These are phyloP conservation scores for Papilio glaucus DNA, from an alignment of 1,140 invertebrate species.

Conservation along the genomic window DNA sequence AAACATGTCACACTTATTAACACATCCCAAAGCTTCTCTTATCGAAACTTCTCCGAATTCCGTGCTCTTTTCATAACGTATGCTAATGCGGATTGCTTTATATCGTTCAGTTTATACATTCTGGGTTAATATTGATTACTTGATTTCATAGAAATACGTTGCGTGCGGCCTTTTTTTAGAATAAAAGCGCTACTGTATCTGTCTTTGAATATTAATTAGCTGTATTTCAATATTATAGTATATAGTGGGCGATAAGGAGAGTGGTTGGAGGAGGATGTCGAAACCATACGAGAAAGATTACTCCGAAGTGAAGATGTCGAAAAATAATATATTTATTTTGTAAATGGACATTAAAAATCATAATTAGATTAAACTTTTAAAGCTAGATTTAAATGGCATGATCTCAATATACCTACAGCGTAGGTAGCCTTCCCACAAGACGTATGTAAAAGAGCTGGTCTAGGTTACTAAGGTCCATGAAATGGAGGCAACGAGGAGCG, in stretches of 20 bases:
- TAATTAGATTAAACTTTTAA: too few species aligned
- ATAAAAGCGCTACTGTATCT: slow-evolving; percentile 17
- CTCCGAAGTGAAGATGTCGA: too few species aligned
- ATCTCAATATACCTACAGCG: too few species aligned
- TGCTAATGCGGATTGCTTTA: slow-evolving; percentile 18
- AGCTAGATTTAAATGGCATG: too few species aligned
- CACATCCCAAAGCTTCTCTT: slow-evolving; percentile 14
- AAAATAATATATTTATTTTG: too few species aligned
- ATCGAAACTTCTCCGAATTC: slow-evolving; percentile 30
- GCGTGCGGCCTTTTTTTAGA: slow-evolving; percentile 14
- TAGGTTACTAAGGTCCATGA: too few species aligned
- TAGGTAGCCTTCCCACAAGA: too few species aligned
- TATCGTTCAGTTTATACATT: slow-evolving; percentile 17
- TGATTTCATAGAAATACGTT: slow-evolving; percentile 29
- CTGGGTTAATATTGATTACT: slow-evolving; percentile 21
- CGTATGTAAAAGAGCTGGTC: too few species aligned
- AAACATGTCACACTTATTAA: slow-evolving; percentile 30
- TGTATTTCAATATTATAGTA: slow-evolving; percentile 14
- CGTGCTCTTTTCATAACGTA: slow-evolving; percentile 30
- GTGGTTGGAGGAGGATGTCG: not conserved
- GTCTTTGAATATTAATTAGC: not conserved
- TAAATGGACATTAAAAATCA: too few species aligned
- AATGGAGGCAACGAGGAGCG: too few species aligned
- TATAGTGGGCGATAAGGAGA: not conserved
- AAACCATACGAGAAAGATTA: not conserved